These are phyloP conservation scores for Drosophila multiciliata DNA, from an alignment of 2,888 invertebrate species.

Conservation along the genomic window DNA sequence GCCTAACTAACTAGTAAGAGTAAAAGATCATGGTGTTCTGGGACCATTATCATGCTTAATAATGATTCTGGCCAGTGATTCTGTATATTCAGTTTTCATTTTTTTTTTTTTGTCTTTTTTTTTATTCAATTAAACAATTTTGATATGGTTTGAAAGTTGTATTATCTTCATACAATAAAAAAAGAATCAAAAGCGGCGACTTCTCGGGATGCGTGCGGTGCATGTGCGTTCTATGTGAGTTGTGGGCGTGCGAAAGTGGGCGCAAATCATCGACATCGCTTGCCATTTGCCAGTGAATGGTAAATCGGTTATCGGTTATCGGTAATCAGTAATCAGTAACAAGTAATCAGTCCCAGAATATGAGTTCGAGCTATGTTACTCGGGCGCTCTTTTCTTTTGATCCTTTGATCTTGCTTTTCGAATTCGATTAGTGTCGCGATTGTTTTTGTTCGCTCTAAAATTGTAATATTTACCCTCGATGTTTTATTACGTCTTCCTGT, in stretches of 20 bases:
- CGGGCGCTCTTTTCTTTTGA: conserved; percentile 68
- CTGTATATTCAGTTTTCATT: conserved; percentile 19
- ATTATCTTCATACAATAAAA: conserved; percentile 66
- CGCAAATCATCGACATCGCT: conserved; percentile 46
- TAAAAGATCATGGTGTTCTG: conserved; percentile 46
- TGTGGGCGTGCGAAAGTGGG: conserved; percentile 44
- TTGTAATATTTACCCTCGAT: conserved; percentile 87
- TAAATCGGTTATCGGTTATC: conserved; percentile 10
- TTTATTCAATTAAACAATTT: conserved; percentile 30
- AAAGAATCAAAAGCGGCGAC: conserved; percentile 73
- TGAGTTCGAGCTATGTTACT: conserved; percentile 37
- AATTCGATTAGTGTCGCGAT: conserved; percentile 54
- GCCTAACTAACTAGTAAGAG: conserved; percentile 22
- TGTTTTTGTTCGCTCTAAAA: conserved; percentile 62
- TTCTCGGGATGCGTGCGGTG: conserved; percentile 39
- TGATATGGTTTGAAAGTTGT: conserved; percentile 10
- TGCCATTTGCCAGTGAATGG: conserved; percentile 23
- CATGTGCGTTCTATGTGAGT: conserved; percentile 47
- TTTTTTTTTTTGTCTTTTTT: conserved; percentile 37
- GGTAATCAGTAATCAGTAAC: conserved; percentile 24
- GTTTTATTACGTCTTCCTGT: conserved; percentile 90
- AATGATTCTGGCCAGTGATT: conserved; percentile 51
- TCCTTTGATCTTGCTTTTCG: conserved; percentile 68
- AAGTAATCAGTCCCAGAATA: conserved; percentile 32
- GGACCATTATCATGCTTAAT: conserved; percentile 49